Base-by-base conservation (phyloP, 1,140 invertebrate genomes). In the Ceratitis capitata region DNA sequence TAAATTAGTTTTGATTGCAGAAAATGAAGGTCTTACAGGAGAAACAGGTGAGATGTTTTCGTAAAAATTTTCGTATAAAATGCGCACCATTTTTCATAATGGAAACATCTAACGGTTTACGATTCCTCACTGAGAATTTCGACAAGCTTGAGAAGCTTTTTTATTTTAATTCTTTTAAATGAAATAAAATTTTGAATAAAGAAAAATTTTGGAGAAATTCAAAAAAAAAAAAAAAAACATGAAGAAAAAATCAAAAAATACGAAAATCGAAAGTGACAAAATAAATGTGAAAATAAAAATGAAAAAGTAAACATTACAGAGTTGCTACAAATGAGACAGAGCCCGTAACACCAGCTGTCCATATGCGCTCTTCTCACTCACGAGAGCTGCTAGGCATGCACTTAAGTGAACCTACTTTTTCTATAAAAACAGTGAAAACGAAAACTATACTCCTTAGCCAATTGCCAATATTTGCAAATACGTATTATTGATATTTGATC, bases 31-130 rank as follows among this genome's bases (percentile, higher is more conserved):
- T 6, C 69, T 78, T 78, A 78, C 69, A 78, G 45, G 69, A 78
- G n/a, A 78, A 78, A 23, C 69, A 78, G 23, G 19, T 47, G 42
- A 78, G 23, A 26, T 23, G 23, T 78, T 78, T 78, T 78, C n/a
- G 42, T n/a, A 78, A 47, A 26, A 78, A 78, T 10, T 78, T 45
- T 2, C 39, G 39, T 45, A 78, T 45, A 78, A 9, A 19, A 45
- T 78, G 69, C 69, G 69, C 39, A 78, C 69, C 69, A 45, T 78
- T 78, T 2, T 78, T 78, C 69, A 78, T 78, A 14, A 35, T 78
- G 39, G 69, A 78, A 78, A n/a, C 35, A 78, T 78, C 45, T 78
- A 35, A n/a, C 7, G 19, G 14, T 19, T 7, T 10, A 10, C 0
- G 6, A n/a, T 19, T 3, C 32, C 0, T 26, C 2, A 78, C 69